Evolutionary conservation across 2,113 vertebrate species (phyloP).

Genomic region (Apteryx mantelli): DNA sequence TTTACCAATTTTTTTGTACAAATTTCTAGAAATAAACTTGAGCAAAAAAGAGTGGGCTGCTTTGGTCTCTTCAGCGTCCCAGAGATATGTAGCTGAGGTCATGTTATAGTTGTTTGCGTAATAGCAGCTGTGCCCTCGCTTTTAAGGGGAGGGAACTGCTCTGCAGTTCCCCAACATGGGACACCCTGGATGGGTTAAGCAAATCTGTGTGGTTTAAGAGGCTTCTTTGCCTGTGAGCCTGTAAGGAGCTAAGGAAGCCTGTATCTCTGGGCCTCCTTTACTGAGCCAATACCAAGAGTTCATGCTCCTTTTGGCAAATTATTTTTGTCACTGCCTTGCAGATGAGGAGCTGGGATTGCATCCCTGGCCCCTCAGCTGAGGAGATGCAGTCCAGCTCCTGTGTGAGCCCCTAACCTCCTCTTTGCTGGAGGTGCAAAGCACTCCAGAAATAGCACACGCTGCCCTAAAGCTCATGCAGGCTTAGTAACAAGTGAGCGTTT

Average conservation of each 20-base stretch:
- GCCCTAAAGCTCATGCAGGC: neutral
- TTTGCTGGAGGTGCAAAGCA: neutral
- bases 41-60: neutral
- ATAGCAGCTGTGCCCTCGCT: neutral
- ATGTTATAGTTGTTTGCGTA: neutral
- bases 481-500: neutral
- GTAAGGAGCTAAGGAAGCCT: neutral
- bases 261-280: neutral
- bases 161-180: neutral
- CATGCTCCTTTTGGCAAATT: neutral
- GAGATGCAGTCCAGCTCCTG: neutral
- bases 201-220: neutral
- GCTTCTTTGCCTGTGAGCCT: neutral
- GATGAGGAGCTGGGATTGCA: neutral
- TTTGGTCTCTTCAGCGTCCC: neutral
- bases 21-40: conserved; percentile 79
- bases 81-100: neutral
- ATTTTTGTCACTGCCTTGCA: neutral
- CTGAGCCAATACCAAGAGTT: neutral
- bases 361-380: neutral
- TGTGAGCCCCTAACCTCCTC: neutral
- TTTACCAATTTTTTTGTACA: conserved; percentile 69
- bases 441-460: neutral
- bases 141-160: fast-evolving
- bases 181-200: neutral